A percentile compares a stretch with the other conserved stretches of the same genome.
Conservation (phyloP, 2,113 vertebrate genomes). For the Ceyx melanurus region DNA sequence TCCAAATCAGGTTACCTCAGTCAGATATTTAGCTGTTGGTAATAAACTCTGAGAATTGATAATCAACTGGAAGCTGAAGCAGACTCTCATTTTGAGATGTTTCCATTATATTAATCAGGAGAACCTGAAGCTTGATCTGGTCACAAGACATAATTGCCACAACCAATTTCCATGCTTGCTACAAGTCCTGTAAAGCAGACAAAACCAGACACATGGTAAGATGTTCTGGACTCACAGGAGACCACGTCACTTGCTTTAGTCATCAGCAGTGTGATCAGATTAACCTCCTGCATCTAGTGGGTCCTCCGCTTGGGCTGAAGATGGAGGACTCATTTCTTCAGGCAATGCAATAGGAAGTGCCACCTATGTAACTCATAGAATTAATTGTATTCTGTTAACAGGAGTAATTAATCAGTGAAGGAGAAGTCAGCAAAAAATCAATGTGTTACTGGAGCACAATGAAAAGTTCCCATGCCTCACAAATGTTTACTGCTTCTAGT, state of each 20-base stretch:
- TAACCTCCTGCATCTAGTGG: rapidly evolving
- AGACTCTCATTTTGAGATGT: neutral
- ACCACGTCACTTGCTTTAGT: neutral
- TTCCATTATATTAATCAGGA: neutral
- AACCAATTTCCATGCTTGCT: neutral
- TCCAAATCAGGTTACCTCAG: neutral
- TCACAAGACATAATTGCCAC: neutral
- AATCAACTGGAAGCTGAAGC: neutral
- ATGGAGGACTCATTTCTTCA: neutral
- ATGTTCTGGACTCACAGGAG: neutral
- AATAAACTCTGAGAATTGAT: neutral
- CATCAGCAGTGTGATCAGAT: rapidly evolving
- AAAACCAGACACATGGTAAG: neutral
- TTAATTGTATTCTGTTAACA: neutral
- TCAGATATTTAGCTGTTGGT: neutral
- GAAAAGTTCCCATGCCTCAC: neutral
- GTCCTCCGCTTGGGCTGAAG: neutral
- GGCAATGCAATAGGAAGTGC: neutral
- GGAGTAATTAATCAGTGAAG: neutral
- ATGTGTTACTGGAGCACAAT: neutral
- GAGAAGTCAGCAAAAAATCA: neutral
- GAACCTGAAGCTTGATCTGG: neutral
- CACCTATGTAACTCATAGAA: neutral
- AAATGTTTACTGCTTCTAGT: neutral
- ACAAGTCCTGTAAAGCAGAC: neutral